Evolutionary conservation across 2,888 invertebrate genomes (phyloP), one percentile per base, ranked within the genome.

Genomic region (Papilio gigon): DNA sequence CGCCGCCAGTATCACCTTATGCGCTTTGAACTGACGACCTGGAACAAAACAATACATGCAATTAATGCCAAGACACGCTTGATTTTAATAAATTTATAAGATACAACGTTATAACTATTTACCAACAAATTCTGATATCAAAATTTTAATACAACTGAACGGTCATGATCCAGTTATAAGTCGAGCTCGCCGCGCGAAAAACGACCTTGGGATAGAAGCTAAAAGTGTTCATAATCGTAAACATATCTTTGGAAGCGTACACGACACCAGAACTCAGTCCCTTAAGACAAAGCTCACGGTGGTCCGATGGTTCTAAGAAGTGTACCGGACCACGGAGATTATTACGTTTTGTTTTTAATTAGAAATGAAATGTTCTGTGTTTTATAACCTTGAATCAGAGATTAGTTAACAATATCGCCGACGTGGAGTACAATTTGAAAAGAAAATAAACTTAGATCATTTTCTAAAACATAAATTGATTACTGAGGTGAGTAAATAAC

Each of bases 1-100:
- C 83, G 97, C 97, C 78, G 97, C 97, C 88, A 97, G 92, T 83
- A 97, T 97, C 84, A 97, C 93, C 90, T 96, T 96, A 93, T 97
- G 97, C 78, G 97, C 97, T 92, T 96, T 96, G 92, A 97, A 97
- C 83, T 97, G 96, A 85, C 97, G 96, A 87, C 97, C 97, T 97
- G 93, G 0, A 84, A 86, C 70, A 73, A 78, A 40, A 61, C 20
- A 35, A 20, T 17, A 22, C 27, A 25, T 1, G 12, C 3, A 4
- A 5, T 22, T 40, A 40, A 12, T 22, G 4, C 22, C 1, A 20
- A 47, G 44, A n/a, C n/a, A n/a, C n/a, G n/a, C n/a, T n/a, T n/a
- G n/a, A n/a, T n/a, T n/a, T n/a, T n/a, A n/a, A n/a, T n/a, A n/a
- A n/a, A n/a, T n/a, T n/a, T n/a, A n/a, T n/a, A n/a, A n/a, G n/a